These are phyloP conservation scores for Xestobium rufovillosum DNA, from an alignment of 2,888 invertebrate species.

Conservation along the genomic window DNA sequence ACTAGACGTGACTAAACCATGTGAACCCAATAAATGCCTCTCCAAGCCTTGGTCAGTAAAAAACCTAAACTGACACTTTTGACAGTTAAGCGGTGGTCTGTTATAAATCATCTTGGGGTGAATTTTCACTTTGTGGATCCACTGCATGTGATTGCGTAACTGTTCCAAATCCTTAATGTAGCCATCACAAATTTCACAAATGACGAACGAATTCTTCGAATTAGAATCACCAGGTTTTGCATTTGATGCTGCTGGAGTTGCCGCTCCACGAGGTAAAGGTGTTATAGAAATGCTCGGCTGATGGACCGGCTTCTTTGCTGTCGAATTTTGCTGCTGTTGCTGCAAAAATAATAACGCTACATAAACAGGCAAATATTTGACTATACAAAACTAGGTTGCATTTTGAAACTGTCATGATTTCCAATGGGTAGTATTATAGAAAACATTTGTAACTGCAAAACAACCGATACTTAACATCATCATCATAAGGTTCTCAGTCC, in stretches of 20 bases:
- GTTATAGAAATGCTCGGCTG: slow-evolving; percentile 89
- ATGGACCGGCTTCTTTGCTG: slow-evolving; percentile 44
- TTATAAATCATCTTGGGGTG: slow-evolving; percentile 95
- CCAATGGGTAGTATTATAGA: too few species aligned
- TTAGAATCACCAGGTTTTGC: slow-evolving; percentile 47
- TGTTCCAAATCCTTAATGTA: slow-evolving; percentile 91
- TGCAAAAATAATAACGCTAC: slow-evolving; percentile 1
- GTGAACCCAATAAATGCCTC: slow-evolving; percentile 87
- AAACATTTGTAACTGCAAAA: too few species aligned
- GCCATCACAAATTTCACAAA: slow-evolving; percentile 95
- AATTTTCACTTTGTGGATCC: slow-evolving; percentile 95
- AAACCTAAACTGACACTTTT: slow-evolving; percentile 93
- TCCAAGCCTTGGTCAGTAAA: slow-evolving; percentile 96
- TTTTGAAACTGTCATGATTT: too few species aligned
- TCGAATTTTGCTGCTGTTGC: slow-evolving; percentile 16
- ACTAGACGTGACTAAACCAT: slow-evolving; percentile 90
- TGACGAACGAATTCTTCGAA: slow-evolving; percentile 77
- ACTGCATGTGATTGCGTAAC: slow-evolving; percentile 92
- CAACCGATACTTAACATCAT: too few species aligned
- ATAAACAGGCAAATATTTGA: too few species aligned
- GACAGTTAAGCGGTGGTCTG: slow-evolving; percentile 89
- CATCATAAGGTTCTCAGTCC: too few species aligned
- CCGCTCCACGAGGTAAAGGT: slow-evolving; percentile 66
- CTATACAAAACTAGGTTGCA: too few species aligned
- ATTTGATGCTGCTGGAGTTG: slow-evolving; percentile 41